Conservation (phyloP, 1,140 invertebrate genomes). For the Diachasma alloeum region DNA sequence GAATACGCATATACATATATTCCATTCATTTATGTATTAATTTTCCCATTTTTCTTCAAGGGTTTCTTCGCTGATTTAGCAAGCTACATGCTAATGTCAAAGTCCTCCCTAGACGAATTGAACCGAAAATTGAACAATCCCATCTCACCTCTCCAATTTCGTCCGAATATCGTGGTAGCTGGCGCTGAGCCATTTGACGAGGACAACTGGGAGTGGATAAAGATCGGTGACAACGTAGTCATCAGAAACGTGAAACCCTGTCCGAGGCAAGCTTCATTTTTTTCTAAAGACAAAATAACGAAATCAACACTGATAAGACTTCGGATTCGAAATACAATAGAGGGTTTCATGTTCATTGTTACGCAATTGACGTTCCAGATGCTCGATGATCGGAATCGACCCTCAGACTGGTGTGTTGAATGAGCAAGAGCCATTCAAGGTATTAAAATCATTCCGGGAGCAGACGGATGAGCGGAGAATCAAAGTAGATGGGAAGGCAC, state of each 20-base stretch:
- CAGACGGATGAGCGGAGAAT: slow-evolving; percentile 35
- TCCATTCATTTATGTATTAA: not conserved
- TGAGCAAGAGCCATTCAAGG: slow-evolving; percentile 45
- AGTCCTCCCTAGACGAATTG: slow-evolving; percentile 56
- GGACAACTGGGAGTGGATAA: slow-evolving; percentile 65
- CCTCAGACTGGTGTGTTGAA: slow-evolving; percentile 42
- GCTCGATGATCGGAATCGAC: slow-evolving; percentile 44
- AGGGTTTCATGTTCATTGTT: not conserved
- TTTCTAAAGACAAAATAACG: not conserved
- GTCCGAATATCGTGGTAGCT: slow-evolving; percentile 64
- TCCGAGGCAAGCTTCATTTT: slow-evolving; percentile 46
- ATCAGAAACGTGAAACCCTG: slow-evolving; percentile 59
- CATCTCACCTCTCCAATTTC: slow-evolving; percentile 56
- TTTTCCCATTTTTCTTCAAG: slow-evolving; percentile 40
- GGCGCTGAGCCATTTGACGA: slow-evolving; percentile 61
- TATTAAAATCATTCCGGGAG: slow-evolving; percentile 45
- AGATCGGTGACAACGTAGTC: slow-evolving; percentile 53
- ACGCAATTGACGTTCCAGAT: slow-evolving; percentile 40
- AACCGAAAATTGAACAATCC: slow-evolving; percentile 51
- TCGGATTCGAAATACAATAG: not conserved
- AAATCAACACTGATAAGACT: not conserved
- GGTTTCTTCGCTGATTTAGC: slow-evolving; percentile 61
- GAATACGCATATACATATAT: no score
- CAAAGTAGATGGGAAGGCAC: slow-evolving; percentile 44
- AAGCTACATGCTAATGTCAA: slow-evolving; percentile 60